A percentile compares a stretch with the other conserved stretches of the same genome.
Evolutionary conservation across 2,888 invertebrate genomes (phyloP).

Genomic region (Chrysolina americana): DNA sequence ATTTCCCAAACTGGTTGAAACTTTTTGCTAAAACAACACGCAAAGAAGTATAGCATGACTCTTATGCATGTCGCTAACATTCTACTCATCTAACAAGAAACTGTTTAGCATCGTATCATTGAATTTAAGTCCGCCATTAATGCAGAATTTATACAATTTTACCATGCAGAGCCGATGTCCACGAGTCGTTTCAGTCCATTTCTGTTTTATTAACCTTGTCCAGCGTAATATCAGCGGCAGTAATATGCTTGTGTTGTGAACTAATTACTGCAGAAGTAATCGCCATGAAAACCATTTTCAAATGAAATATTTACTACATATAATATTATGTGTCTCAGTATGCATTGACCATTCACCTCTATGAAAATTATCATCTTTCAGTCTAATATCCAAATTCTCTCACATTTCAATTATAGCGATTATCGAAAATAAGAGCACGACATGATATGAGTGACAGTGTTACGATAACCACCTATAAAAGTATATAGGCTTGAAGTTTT

Average conservation of each 20-base stretch:
- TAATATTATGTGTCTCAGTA: background rate
- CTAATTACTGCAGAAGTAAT: slow-evolving; percentile 1
- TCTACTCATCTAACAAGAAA: slow-evolving; percentile 14
- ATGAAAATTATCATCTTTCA: no score
- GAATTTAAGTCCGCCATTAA: slow-evolving; percentile 4
- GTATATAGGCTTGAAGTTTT: no score
- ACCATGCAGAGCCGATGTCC: slow-evolving; percentile 26
- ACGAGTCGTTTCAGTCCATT: slow-evolving; percentile 15
- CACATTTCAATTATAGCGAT: no score
- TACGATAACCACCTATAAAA: no score
- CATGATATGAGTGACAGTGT: no score
- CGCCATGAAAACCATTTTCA: background rate
- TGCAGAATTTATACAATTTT: slow-evolving; percentile 14
- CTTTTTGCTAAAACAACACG: no score
- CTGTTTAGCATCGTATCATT: background rate
- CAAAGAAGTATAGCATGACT: background rate
- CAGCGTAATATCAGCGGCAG: slow-evolving; percentile 18
- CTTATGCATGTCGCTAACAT: background rate
- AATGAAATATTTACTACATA: no score
- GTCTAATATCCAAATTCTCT: no score
- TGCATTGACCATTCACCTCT: background rate
- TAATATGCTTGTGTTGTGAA: background rate
- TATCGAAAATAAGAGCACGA: no score
- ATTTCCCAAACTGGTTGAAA: no score
- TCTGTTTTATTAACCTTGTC: slow-evolving; percentile 28